A percentile compares a stretch with the other conserved stretches of the same genome.
These are phyloP conservation scores for Silurus aristotelis DNA, from an alignment of 2,797 vertebrate species.

Conservation along the genomic window DNA sequence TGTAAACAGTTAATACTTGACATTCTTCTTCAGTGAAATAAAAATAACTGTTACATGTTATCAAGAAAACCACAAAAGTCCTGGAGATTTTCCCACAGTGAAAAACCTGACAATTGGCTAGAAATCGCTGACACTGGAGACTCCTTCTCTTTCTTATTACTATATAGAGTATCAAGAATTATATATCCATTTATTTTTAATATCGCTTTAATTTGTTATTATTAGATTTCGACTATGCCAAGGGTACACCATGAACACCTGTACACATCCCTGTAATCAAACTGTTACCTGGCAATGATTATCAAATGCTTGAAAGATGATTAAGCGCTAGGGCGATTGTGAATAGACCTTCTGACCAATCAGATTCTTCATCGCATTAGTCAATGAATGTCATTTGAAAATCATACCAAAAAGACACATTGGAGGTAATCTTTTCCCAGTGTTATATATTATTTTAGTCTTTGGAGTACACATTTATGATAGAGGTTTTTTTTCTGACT, in stretches of 20 bases:
- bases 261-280: not conserved
- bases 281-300: too few species aligned
- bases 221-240: not conserved
- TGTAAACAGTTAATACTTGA: not conserved
- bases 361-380: not conserved
- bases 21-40: not conserved
- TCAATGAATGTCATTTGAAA: not conserved
- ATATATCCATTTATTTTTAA: not conserved
- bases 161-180: not conserved
- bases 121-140: not conserved
- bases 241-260: not conserved
- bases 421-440: not conserved
- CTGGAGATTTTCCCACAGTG: not conserved
- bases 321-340: not conserved
- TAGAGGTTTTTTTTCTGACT: not conserved
- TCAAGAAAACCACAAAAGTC: not conserved
- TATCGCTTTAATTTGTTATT: not conserved
- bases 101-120: not conserved
- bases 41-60: not conserved
- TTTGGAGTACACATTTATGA: not conserved
- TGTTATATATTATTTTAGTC: not conserved
- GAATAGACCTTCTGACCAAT: not conserved
- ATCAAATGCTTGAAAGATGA: not conserved
- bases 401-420: not conserved
- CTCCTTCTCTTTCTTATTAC: not conserved